A percentile compares a stretch with the other conserved stretches of the same genome.
Conservation (phyloP, 2,113 vertebrate species). For the Ia io region DNA sequence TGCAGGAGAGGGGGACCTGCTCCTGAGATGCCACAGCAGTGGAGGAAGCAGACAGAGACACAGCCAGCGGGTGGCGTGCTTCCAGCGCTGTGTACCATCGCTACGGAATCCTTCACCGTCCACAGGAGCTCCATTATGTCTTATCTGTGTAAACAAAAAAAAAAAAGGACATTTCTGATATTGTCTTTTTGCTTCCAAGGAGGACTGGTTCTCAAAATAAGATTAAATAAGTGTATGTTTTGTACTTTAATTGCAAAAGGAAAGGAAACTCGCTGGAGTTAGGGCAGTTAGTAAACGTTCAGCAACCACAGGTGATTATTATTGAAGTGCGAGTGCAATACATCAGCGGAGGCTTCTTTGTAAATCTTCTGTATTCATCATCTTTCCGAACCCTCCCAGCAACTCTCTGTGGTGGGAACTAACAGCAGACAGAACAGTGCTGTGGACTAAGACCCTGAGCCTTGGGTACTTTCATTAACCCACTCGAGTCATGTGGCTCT, state of each 20-base stretch:
- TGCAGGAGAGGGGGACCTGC: neutral
- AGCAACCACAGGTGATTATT: neutral
- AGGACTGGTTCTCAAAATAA: neutral
- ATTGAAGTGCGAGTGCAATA: neutral
- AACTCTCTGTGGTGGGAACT: neutral
- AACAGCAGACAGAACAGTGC: neutral
- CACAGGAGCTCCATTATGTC: neutral
- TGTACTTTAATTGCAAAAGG: neutral
- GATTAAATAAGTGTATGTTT: neutral
- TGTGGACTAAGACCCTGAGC: neutral
- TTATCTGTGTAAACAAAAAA: neutral
- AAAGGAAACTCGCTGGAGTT: neutral
- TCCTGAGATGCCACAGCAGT: neutral
- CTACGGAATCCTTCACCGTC: neutral
- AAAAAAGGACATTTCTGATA: neutral
- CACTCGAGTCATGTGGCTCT: neutral
- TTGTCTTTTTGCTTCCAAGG: neutral
- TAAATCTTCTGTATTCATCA: neutral
- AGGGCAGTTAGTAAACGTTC: neutral
- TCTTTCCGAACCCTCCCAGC: neutral
- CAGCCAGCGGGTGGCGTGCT: neutral
- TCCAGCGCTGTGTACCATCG: neutral
- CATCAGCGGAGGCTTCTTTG: neutral
- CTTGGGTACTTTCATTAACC: neutral
- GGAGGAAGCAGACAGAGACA: neutral